A percentile compares a stretch with the other conserved stretches of the same genome.
phyloP scores from a whole-genome alignment of 2,888 invertebrate genomes.

The Gisinianus flammeolus region DNA sequence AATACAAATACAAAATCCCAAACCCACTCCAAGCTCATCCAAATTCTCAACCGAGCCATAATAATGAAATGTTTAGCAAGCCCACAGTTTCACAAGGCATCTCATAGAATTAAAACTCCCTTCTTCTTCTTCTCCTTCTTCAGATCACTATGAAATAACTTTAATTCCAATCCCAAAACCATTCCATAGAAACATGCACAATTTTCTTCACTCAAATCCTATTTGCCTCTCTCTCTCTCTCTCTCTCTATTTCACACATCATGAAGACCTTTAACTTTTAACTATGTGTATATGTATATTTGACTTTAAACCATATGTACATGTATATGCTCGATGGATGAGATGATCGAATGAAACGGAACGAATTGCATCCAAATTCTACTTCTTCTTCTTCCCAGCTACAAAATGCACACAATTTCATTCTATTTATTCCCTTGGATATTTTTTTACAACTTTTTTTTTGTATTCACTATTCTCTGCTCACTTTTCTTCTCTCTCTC shows the following conservation, averaged over 20 bases:
- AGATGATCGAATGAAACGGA: background rate
- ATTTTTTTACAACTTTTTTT: background rate
- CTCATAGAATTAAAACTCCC: background rate
- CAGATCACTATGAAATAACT: too few species aligned
- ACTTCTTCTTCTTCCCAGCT: background rate
- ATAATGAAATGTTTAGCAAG: conserved; percentile 41
- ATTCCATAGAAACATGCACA: too few species aligned
- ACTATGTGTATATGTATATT: too few species aligned
- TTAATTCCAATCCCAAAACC: too few species aligned
- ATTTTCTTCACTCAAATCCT: too few species aligned
- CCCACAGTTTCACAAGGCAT: conserved; percentile 8
- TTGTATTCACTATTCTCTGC: too few species aligned
- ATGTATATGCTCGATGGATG: too few species aligned
- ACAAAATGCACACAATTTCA: conserved; percentile 4
- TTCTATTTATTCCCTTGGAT: conserved; percentile 18
- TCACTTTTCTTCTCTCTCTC: background rate
- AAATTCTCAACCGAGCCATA: conserved; percentile 21
- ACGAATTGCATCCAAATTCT: background rate
- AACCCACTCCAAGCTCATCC: background rate
- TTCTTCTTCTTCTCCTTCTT: background rate
- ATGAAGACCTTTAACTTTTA: too few species aligned
- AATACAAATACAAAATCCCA: background rate
- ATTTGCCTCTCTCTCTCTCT: too few species aligned
- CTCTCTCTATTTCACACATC: too few species aligned
- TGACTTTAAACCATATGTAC: too few species aligned